Base-by-base conservation (phyloP, 2,113 vertebrate species). In the Phodopus roborovskii region DNA sequence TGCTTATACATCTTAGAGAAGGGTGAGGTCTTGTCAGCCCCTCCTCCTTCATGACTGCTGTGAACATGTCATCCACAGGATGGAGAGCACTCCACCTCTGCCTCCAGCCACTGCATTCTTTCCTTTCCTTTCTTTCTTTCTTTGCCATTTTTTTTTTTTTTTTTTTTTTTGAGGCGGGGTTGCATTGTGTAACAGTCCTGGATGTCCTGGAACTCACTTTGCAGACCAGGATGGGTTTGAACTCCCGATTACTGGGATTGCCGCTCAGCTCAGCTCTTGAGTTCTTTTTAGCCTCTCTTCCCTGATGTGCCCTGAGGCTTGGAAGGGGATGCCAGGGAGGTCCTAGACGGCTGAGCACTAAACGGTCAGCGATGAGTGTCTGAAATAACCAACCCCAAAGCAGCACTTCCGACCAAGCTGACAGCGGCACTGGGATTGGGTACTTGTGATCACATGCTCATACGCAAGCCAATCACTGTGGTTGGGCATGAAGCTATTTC, bases 381-480 rank as follows among this genome's bases (percentile, higher is more conserved):
- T 48, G 15, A 3, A 64, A 45, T 7, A 42, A 5, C 15, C 39
- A 5, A 39, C 13, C 0, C 7, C 3, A 19, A 16, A 0, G 28
- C n/a, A 24, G 56, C 0, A 0, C n/a, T 26, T 83, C 81, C 42
- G 13, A 26, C 13, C 81, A 17, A 28, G 0, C 82, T 48, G 60
- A 48, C 28, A 68, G 42, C 16, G 33, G 60, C 83, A 20, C 45
- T 13, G 42, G 56, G 50, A 71, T 42, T 19, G 60, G 28, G 62
- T 26, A 2, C 24, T 70, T 89, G 84, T 71, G 75, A 84, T 50
- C 7, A 64, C 26, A 50, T 90, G n/a, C 22, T 22, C 64, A 50
- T 58, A 19, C 36, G 20, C 85, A 70, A 50, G 6, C 58, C n/a
- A 64, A 22, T 92, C 30, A 11, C 42, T 84, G 8, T 68, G 22